Evolutionary conservation across 2,888 invertebrate genomes (phyloP), one percentile per base, ranked within the genome.

Genomic region (Drosophila anomelani): DNA sequence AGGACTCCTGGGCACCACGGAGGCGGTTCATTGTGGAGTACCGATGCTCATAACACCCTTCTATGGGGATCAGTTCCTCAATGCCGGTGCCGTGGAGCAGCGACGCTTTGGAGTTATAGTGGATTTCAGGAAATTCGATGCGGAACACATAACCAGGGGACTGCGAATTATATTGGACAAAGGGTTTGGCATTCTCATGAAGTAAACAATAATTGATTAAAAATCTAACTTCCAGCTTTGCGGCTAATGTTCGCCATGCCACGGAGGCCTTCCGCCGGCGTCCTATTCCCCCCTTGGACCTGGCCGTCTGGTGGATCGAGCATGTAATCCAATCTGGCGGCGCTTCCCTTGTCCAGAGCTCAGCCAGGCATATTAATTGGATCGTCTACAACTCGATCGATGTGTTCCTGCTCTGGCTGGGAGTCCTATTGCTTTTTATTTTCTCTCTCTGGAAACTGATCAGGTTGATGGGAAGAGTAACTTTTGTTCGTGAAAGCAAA

Each of bases 1-100:
- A 0, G 96, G 96, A 1, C 94, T 95, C 87, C 92, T 96, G 62
- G 95, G 96, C 53, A 90, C 94, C 9, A 94, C 95, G 0, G 96
- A 96, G 85, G 94, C 95, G 0, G 93, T 94, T 2, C 93, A 94
- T 78, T 94, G 94, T 73, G 95, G 94, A 0, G 94, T 95, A 2
- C 95, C 95, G 0, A 93, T 95, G 88, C 85, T 95, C 17, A 92
- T 94, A 5, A 93, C 95, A 41, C 95, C 95, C 0, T 94, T 95
- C 89, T 95, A 94, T 80, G 95, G 95, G 3, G 95, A 95, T 91
- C 95, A 95, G 67, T 91, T 91, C 67, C 77, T 91, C 0, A 95
- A 95, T 85, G 92, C 94, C 0, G 94, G 93, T 0, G 93, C 93
- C 0, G 92, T 94, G 0, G 91, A 90, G 2, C 90, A 93, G 4